Evolutionary conservation across 2,113 vertebrate species (phyloP), one percentile per base, ranked within the genome.

Genomic region (Sinocyclocheilus grahami): DNA sequence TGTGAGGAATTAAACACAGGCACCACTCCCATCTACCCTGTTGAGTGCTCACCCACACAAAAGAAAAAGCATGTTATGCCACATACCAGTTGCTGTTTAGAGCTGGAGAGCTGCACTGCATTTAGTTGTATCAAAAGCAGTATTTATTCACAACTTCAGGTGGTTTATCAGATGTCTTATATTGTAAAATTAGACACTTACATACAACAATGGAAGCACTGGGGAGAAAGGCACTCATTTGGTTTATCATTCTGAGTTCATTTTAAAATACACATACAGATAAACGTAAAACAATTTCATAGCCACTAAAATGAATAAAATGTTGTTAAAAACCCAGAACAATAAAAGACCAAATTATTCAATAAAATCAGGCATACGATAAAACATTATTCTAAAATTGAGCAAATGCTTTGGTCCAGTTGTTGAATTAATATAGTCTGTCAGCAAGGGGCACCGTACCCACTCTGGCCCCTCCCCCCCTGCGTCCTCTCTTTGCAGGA

Each of bases 401-500:
- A 63, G 60, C 77, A 77, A 63, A 53, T 3, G 55, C 27, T 82
- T 65, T 16, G 13, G 13, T 83, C 48, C 67, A 58, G 24, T 12
- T 27, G 51, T 14, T 39, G 58, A n/a, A 63, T 83, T 81, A 77
- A 33, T 65, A 65, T 75, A 65, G 74, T 55, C 79, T 69, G 48
- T 81, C 80, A 82, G 16, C 37, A 84, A 48, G 0, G 78, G 77
- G 65, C n/a, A 11, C 67, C 78, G 91, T 93, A 98, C 98, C 97
- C 76, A 95, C 90, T 93, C 96, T 96, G 81, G 89, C 79, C 7
- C 90, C 7, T 4, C 92, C 71, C 42, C 95, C 95, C 87, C 96
- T 96, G 78, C 98, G 97, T 2, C 97, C 96, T 84, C 97, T 95
- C 90, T 99, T 99, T 83, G 96, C 92, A 2, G 97, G 96, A 1